phyloP scores from a whole-genome alignment of 2,113 vertebrate genomes.

The Lipophrys pholis region DNA sequence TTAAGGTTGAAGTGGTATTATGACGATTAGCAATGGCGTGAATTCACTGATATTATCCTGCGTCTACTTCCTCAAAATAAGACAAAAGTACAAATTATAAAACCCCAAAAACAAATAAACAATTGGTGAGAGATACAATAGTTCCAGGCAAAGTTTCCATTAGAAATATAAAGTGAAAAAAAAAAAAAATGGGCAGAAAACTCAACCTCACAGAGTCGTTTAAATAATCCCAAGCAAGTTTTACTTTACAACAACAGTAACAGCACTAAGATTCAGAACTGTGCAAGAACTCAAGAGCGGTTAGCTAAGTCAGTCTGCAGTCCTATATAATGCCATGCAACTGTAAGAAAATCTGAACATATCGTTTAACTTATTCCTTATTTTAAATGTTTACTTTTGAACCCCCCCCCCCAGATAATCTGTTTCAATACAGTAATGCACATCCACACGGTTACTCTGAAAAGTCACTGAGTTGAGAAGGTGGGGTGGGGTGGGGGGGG shows the following conservation, averaged over 20 bases:
- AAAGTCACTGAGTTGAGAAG: slow-evolving; percentile 85
- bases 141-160: slow-evolving; percentile 35
- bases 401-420: slow-evolving; percentile 62
- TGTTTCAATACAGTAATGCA: slow-evolving; percentile 84
- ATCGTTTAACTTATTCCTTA: slow-evolving; percentile 73
- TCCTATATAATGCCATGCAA: slow-evolving; percentile 91
- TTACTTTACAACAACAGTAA: slow-evolving; percentile 81
- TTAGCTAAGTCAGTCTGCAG: slow-evolving; percentile 86
- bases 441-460: slow-evolving; percentile 86
- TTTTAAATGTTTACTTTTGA: slow-evolving; percentile 71
- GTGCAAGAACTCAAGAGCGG: slow-evolving; percentile 86
- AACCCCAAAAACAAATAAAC: slow-evolving; percentile 15
- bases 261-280: slow-evolving; percentile 84
- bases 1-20: slow-evolving; percentile 24
- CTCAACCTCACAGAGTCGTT: slow-evolving; percentile 60
- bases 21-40: slow-evolving; percentile 29
- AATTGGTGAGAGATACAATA: slow-evolving; percentile 19
- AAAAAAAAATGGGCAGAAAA: slow-evolving; percentile 54
- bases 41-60: slow-evolving; percentile 44
- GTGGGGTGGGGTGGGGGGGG: slow-evolving; percentile 24
- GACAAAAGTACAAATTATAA: slow-evolving; percentile 42
- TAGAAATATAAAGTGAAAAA: slow-evolving; percentile 48
- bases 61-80: slow-evolving; percentile 61
- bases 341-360: slow-evolving; percentile 81
- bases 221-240: slow-evolving; percentile 72